Evolutionary conservation across 2,888 invertebrate genomes (phyloP), one percentile per base, ranked within the genome.

Genomic region (Diarsia rubi): DNA sequence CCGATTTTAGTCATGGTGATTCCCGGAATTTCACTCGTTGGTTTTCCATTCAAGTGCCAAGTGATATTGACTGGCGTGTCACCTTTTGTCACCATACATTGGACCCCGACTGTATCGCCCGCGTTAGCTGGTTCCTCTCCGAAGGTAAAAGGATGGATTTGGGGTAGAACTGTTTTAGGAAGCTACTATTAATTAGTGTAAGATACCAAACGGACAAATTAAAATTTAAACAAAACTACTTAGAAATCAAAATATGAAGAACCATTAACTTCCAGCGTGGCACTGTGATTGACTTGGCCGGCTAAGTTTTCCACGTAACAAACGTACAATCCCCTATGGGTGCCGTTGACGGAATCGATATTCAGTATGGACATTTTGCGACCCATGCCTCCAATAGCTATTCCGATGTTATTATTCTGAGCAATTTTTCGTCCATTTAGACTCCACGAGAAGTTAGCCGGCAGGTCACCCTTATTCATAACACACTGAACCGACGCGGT

Each of bases 81-180:
- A 63, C 99, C 98, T 93, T 98, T 98, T 66, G 97, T 97, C 59
- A 98, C 97, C 95, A 98, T 97, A 92, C 98, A 98, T 83, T 97
- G 97, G 5, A 98, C 97, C 74, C 98, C 98, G 57, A 98, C 97
- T 82, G 97, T 97, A 83, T 98, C 98, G 9, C 98, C 98, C 76
- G 98, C 98, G 90, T 98, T 98, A 64, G 98, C 97, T 73, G 98
- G 97, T 86, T 98, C 98, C 69, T 98, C 98, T 74, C 98, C 98
- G 90, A 98, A 98, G 79, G 97, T 96, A 92, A 98, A 98, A 77
- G 98, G 98, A 93, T 97, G 97, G 90, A 98, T 98, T 97, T 98
- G 98, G 82, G 98, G 98, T 83, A 97, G 96, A 92, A 98, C 98
- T 98, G 91, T 90, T 88, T 76, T 81, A 86, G 82, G 74, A 87